Evolutionary conservation across 2,113 vertebrate species (phyloP).

Genomic region (Megaleporinus macrocephalus): DNA sequence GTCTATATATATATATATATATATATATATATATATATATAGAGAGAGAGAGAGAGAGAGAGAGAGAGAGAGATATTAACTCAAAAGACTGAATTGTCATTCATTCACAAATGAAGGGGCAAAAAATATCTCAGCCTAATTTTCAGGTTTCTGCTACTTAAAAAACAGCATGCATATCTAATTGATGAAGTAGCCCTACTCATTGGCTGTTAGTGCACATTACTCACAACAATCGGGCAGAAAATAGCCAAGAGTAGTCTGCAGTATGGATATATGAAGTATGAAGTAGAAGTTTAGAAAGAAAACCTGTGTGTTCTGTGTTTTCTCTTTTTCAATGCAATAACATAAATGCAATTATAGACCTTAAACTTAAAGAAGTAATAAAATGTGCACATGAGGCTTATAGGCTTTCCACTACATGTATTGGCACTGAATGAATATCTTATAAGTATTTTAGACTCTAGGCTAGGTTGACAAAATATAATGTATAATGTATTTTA

Average conservation of each 20-base stretch:
- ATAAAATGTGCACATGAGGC: too few species aligned
- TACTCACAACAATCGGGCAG: slow-evolving; percentile 1
- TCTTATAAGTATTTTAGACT: not conserved
- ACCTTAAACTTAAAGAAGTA: not conserved
- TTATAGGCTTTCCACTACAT: too few species aligned
- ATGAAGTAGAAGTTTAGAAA: too few species aligned
- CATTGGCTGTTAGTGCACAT: not conserved
- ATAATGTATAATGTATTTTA: too few species aligned
- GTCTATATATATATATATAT: too few species aligned
- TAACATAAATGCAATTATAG: not conserved
- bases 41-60: too few species aligned
- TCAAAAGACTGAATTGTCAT: not conserved
- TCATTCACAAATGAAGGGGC: not conserved
- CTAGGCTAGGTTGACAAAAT: not conserved
- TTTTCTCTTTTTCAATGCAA: too few species aligned
- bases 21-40: too few species aligned
- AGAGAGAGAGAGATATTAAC: too few species aligned
- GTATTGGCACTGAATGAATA: not conserved
- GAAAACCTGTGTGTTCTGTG: too few species aligned
- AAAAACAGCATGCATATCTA: not conserved
- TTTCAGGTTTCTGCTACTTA: not conserved
- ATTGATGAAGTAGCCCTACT: not conserved
- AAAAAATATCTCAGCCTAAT: not conserved
- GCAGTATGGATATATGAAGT: not conserved
- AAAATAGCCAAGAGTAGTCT: too few species aligned